A percentile compares a stretch with the other conserved stretches of the same genome.
Conservation (phyloP, 2,888 invertebrate species). For the Dichetophora obliterata region DNA sequence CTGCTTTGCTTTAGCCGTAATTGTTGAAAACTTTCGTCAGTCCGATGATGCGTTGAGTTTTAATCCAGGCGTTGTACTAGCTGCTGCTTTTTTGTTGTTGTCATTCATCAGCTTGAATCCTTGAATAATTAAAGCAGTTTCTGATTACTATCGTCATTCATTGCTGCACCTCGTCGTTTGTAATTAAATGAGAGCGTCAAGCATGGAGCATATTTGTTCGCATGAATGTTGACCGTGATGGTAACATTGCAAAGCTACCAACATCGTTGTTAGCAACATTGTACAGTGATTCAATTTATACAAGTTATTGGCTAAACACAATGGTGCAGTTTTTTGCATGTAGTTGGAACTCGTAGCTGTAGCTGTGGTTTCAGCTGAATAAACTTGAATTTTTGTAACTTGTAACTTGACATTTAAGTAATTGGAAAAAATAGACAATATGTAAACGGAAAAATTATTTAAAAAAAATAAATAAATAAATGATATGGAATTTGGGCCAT, state of each 20-base stretch:
- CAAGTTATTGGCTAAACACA: no score
- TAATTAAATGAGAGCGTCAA: slow-evolving; percentile 19
- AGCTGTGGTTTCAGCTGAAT: no score
- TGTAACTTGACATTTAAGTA: no score
- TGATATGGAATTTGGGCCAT: no score
- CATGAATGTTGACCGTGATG: slow-evolving; percentile 8
- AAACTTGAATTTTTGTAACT: no score
- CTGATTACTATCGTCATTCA: slow-evolving; percentile 64
- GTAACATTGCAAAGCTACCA: neutral
- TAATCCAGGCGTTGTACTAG: slow-evolving; percentile 23
- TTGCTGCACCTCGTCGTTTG: slow-evolving; percentile 14
- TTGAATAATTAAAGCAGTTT: slow-evolving; percentile 69
- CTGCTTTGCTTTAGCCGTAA: slow-evolving; percentile 34
- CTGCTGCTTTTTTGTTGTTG: slow-evolving; percentile 45
- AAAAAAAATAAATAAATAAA: no score
- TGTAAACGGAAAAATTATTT: no score
- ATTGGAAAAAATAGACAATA: no score
- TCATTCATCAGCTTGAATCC: slow-evolving; percentile 69
- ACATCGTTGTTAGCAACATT: neutral
- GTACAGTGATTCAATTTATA: no score
- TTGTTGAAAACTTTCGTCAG: slow-evolving; percentile 44
- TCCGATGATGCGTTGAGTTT: slow-evolving; percentile 3
- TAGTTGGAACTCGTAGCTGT: no score
- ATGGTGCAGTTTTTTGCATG: no score
- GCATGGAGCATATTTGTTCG: neutral